These are phyloP conservation scores for Drosophila pegasa DNA, from an alignment of 2,888 invertebrate species.

Conservation along the genomic window DNA sequence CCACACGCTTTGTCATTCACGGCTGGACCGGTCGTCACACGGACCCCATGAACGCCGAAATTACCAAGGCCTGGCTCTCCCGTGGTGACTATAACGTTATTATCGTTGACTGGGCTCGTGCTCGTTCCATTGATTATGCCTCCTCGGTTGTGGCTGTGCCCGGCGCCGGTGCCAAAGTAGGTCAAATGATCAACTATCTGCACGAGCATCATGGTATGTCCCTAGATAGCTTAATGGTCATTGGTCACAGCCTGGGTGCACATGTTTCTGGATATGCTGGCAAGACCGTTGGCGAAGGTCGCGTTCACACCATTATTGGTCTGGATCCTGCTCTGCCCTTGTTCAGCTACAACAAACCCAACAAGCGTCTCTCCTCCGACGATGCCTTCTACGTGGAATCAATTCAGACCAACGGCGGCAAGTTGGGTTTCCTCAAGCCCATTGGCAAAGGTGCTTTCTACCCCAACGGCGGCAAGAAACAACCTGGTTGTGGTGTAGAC, in stretches of 20 bases:
- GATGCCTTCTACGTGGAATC: constrained; percentile 83
- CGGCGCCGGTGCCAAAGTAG: constrained; percentile 74
- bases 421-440: constrained; percentile 81
- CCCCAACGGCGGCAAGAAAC: constrained; percentile 86
- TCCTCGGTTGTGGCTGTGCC: constrained; percentile 85
- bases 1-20: constrained; percentile 85
- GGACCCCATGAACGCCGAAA: constrained; percentile 79
- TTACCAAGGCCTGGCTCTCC: constrained; percentile 85
- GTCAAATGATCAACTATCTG: constrained; percentile 83
- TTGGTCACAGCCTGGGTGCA: constrained; percentile 87
- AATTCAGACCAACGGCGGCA: constrained; percentile 82
- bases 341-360: constrained; percentile 67
- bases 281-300: constrained; percentile 86
- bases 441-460: constrained; percentile 86
- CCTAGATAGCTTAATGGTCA: constrained; percentile 85
- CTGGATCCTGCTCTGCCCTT: constrained; percentile 83
- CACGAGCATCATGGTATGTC: constrained; percentile 85
- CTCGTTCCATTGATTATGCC: constrained; percentile 86
- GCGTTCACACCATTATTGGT: constrained; percentile 86
- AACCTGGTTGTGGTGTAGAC: constrained; percentile 85
- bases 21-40: constrained; percentile 87
- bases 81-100: constrained; percentile 87
- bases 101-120: constrained; percentile 87
- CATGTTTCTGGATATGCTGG: constrained; percentile 87
- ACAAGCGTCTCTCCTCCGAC: constrained; percentile 64